Conservation (phyloP, 2,113 vertebrate genomes). For the Nothoprocta pentlandii region DNA sequence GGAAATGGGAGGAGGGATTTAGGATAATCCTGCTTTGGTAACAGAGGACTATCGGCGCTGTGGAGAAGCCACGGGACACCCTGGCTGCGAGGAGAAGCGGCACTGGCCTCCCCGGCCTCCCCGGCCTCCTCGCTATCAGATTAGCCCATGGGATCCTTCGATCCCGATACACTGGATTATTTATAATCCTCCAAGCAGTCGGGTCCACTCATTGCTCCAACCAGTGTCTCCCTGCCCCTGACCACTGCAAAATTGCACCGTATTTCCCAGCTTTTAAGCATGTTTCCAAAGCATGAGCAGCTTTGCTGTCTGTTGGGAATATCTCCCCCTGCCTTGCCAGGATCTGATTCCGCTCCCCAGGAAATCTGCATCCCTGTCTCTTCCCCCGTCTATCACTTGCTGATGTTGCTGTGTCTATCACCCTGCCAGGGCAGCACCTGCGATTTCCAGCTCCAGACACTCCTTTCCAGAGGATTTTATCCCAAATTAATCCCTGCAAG, state of each 20-base stretch:
- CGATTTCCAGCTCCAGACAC: neutral
- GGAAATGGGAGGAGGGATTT: no score
- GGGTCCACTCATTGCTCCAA: neutral
- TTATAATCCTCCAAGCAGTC: neutral
- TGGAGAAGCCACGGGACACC: neutral
- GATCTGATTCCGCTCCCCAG: neutral
- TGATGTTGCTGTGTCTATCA: neutral
- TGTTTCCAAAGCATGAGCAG: neutral
- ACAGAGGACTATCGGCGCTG: neutral
- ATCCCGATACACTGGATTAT: conserved; percentile 21
- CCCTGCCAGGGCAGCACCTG: neutral
- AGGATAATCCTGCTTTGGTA: neutral
- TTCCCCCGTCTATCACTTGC: neutral
- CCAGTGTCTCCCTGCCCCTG: neutral
- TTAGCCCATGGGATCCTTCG: conserved; percentile 35
- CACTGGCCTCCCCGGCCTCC: neutral
- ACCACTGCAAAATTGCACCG: neutral
- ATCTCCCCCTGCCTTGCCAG: neutral
- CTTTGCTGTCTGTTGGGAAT: neutral
- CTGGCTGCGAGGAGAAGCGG: accelerated
- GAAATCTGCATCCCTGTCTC: neutral
- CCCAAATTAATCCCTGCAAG: conserved; percentile 28
- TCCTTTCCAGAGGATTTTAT: conserved; percentile 8
- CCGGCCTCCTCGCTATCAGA: conserved; percentile 50
- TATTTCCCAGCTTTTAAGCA: neutral